Evolutionary conservation across 1,140 invertebrate genomes (phyloP).

Genomic region (Theocolax elegans): DNA sequence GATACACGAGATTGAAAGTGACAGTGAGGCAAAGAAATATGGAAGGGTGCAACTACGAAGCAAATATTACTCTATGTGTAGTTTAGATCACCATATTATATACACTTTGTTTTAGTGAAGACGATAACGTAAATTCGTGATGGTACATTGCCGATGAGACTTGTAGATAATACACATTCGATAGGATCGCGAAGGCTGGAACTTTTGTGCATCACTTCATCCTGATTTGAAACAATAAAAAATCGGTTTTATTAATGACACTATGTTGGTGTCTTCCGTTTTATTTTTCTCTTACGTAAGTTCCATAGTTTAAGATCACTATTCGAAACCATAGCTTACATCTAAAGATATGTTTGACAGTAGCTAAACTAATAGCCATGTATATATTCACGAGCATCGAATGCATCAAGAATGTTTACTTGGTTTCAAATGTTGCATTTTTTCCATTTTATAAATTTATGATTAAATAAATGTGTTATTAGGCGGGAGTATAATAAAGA

Average conservation of each 20-base stretch:
- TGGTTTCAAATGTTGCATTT: no score
- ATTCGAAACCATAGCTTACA: no score
- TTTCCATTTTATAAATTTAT: no score
- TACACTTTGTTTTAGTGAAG: not conserved
- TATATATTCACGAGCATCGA: no score
- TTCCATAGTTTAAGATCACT: no score
- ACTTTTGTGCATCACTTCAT: not conserved
- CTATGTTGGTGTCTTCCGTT: not conserved
- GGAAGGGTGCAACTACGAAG: not conserved
- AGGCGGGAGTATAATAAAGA: no score
- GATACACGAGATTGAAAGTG: constrained; percentile 7
- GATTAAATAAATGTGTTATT: no score
- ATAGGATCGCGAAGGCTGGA: constrained; percentile 20
- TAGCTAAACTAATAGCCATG: no score
- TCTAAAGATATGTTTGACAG: no score
- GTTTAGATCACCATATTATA: no score
- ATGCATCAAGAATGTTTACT: no score
- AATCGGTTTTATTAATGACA: constrained; percentile 26
- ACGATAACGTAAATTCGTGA: constrained; percentile 31
- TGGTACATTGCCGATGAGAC: constrained; percentile 8
- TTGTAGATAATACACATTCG: constrained; percentile 1
- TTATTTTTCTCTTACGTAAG: constrained; percentile 20
- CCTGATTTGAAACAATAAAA: constrained; percentile 11
- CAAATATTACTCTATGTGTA: constrained; percentile 3
- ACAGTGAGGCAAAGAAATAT: not conserved